Percentiles rank a stretch among this genome's conserved stretches.
Evolutionary conservation across 2,113 vertebrate species (phyloP).

Genomic region (Engraulis encrasicolus): DNA sequence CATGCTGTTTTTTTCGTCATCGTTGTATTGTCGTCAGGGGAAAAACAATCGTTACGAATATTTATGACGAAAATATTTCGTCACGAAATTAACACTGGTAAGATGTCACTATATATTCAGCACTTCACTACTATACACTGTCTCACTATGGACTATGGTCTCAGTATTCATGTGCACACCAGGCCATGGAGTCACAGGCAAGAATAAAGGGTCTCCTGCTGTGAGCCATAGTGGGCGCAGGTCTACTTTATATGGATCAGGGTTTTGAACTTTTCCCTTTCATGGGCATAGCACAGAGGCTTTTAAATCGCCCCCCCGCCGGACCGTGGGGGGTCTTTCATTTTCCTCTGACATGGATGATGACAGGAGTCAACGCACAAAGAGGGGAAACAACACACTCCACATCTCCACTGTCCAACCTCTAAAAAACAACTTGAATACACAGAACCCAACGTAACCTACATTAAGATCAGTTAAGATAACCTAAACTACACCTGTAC

Average conservation of each 20-base stretch:
- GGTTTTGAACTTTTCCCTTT: slow-evolving; percentile 38
- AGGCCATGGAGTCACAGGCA: neutral
- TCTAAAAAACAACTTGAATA: neutral
- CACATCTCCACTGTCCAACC: neutral
- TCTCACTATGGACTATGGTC: no score
- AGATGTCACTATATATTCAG: no score
- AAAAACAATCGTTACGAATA: no score
- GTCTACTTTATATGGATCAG: slow-evolving; percentile 29
- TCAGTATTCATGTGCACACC: no score
- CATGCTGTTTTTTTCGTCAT: no score
- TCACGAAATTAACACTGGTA: no score
- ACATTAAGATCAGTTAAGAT: no score
- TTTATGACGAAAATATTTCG: no score
- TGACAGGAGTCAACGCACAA: slow-evolving; percentile 28
- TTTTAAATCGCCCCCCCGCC: slow-evolving; percentile 29
- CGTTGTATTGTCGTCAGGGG: no score
- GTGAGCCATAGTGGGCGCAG: neutral
- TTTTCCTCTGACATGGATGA: slow-evolving; percentile 38
- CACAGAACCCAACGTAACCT: no score
- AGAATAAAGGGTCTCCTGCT: slow-evolving; percentile 1
- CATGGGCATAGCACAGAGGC: slow-evolving; percentile 26
- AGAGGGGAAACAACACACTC: neutral
- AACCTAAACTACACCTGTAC: no score
- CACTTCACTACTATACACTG: no score
- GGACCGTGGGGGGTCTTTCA: slow-evolving; percentile 24